phyloP scores from a whole-genome alignment of 2,888 invertebrate species.

The Girardia tigrina region DNA sequence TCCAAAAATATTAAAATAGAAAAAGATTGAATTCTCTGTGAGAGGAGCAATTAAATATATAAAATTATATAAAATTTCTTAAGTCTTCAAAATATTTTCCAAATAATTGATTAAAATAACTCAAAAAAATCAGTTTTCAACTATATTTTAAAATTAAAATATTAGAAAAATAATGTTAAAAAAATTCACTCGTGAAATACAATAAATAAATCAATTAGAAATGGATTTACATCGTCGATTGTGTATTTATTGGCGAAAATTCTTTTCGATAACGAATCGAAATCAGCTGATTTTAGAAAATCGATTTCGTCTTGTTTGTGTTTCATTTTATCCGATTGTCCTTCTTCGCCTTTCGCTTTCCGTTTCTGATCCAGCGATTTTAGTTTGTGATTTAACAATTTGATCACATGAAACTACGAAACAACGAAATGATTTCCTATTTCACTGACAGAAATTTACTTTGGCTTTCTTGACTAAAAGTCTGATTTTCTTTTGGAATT shows the following conservation, averaged over 20 bases:
- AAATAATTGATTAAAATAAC: too few species aligned
- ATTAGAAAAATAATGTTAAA: too few species aligned
- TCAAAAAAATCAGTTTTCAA: too few species aligned
- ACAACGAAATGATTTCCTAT: background rate
- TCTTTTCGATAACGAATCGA: conserved; percentile 9
- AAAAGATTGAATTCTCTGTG: too few species aligned
- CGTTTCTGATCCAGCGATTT: background rate
- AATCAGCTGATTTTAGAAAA: background rate
- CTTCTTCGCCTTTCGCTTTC: background rate
- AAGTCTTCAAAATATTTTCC: too few species aligned
- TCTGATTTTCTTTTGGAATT: background rate
- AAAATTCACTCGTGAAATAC: too few species aligned
- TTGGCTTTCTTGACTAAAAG: background rate
- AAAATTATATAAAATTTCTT: too few species aligned
- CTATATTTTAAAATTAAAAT: too few species aligned
- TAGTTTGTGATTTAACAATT: background rate
- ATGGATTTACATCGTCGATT: background rate
- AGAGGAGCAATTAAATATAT: too few species aligned
- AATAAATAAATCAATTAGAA: too few species aligned
- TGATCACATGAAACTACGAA: background rate
- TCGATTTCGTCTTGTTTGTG: background rate
- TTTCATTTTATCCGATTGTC: background rate
- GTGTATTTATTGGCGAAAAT: conserved; percentile 5
- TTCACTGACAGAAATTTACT: background rate
- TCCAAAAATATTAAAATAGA: too few species aligned